A percentile compares a stretch with the other conserved stretches of the same genome.
These are phyloP conservation scores for Eupithecia abbreviata DNA, from an alignment of 2,888 invertebrate species.

Conservation along the genomic window DNA sequence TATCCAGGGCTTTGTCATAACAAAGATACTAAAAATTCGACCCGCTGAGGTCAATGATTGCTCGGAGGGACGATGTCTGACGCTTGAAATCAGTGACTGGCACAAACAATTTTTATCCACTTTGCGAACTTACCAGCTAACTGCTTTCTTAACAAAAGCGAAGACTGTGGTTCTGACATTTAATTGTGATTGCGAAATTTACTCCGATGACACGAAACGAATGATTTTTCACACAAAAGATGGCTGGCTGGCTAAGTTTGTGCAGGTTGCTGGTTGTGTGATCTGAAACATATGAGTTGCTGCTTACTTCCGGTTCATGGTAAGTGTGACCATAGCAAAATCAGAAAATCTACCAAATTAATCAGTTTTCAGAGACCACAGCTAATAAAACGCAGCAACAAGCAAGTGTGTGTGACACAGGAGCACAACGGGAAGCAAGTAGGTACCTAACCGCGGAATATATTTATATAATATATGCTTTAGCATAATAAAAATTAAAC, in stretches of 20 bases:
- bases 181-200: constrained; percentile 92
- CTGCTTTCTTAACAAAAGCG: constrained; percentile 97
- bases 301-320: constrained; percentile 71
- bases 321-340: constrained; percentile 59
- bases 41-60: constrained; percentile 82
- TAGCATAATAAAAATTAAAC: too few species aligned
- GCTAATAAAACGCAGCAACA: neutral
- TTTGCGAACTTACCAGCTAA: constrained; percentile 90
- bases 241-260: constrained; percentile 88
- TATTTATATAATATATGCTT: too few species aligned
- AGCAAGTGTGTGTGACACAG: neutral
- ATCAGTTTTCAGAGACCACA: neutral
- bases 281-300: constrained; percentile 69
- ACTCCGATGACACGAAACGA: constrained; percentile 89
- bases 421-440: too few species aligned
- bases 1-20: constrained; percentile 45
- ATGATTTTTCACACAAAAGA: constrained; percentile 88
- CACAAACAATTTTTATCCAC: constrained; percentile 54
- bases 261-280: constrained; percentile 80
- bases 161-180: constrained; percentile 98
- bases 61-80: constrained; percentile 65
- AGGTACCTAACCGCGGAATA: too few species aligned
- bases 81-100: constrained; percentile 62
- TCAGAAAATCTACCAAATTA: constrained; percentile 18
- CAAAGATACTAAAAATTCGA: constrained; percentile 74